phyloP scores from a whole-genome alignment of 2,888 invertebrate genomes.

The Metallyticus violacea region DNA sequence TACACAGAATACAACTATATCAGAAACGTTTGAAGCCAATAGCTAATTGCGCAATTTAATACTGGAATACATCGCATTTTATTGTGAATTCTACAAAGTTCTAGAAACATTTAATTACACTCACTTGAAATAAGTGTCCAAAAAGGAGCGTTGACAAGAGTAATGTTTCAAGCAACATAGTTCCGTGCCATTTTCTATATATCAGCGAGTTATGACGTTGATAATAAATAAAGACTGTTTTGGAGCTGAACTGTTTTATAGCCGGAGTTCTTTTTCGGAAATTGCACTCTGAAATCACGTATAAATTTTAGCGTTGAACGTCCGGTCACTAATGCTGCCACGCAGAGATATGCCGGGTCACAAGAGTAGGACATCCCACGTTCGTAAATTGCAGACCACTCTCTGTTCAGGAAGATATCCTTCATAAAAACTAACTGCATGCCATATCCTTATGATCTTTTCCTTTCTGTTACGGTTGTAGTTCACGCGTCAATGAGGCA shows the following conservation, averaged over 20 bases:
- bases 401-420: not conserved
- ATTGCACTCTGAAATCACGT: not conserved
- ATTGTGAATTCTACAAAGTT: too few species aligned
- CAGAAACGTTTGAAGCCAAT: too few species aligned
- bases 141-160: not conserved
- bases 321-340: not conserved
- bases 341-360: not conserved
- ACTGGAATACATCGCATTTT: too few species aligned
- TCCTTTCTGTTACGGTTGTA: not conserved
- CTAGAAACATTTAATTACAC: not conserved
- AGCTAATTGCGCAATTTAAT: too few species aligned
- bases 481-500: not conserved
- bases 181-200: not conserved
- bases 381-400: not conserved
- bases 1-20: too few species aligned
- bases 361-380: not conserved
- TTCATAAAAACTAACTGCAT: not conserved
- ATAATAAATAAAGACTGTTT: not conserved
- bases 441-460: not conserved
- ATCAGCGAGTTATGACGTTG: not conserved
- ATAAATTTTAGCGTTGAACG: not conserved
- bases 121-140: not conserved
- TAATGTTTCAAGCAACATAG: not conserved
- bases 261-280: not conserved
- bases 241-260: not conserved